phyloP scores from a whole-genome alignment of 2,797 vertebrate species.

The Cossypha heuglini region DNA sequence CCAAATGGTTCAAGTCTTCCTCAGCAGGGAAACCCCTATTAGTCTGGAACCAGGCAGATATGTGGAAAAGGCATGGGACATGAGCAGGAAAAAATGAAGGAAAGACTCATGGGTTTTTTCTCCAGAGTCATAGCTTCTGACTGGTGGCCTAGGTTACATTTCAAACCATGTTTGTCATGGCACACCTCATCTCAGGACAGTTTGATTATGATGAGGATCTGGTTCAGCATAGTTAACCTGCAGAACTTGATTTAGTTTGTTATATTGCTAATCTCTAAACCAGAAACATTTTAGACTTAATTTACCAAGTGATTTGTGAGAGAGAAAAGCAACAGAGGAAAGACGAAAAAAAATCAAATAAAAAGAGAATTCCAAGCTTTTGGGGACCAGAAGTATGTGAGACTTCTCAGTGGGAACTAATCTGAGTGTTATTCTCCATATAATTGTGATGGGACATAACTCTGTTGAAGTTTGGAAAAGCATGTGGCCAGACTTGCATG shows the following conservation, averaged over 20 bases:
- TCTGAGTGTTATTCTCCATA: background rate
- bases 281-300: background rate
- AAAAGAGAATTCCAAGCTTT: background rate
- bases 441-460: background rate
- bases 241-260: background rate
- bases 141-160: background rate
- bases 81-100: background rate
- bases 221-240: background rate
- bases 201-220: background rate
- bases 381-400: background rate
- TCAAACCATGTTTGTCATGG: background rate
- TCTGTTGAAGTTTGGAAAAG: background rate
- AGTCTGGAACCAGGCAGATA: background rate
- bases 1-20: background rate
- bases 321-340: background rate
- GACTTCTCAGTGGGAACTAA: background rate
- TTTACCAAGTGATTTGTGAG: background rate
- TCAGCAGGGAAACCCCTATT: background rate
- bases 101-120: rapidly evolving
- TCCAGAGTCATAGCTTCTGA: background rate
- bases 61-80: background rate
- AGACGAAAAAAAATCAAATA: background rate
- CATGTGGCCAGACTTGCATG: background rate
- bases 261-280: background rate
- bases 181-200: background rate